These are phyloP conservation scores for Ginglymostoma cirratum DNA, from an alignment of 2,113 vertebrate genomes.

Conservation along the genomic window DNA sequence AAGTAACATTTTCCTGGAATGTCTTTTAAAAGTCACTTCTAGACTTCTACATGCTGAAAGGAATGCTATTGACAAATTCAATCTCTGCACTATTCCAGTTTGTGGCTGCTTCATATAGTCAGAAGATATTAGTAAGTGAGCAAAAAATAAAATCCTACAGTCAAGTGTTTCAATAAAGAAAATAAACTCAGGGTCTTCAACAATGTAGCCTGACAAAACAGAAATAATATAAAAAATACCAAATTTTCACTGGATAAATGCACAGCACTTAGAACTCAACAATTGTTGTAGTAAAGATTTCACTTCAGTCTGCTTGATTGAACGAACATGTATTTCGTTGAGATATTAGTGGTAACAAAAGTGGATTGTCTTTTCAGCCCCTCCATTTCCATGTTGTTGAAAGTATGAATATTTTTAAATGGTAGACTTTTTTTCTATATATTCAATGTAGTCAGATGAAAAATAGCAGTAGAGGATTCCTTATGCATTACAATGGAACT, in stretches of 20 bases:
- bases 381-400: neutral
- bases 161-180: neutral
- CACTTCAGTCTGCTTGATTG: neutral
- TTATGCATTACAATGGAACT: neutral
- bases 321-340: neutral
- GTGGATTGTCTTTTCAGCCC: neutral
- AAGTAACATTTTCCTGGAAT: neutral
- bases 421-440: neutral
- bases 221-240: neutral
- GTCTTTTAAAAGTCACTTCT: slow-evolving; percentile 2
- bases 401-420: neutral
- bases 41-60: neutral
- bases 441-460: neutral
- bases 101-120: neutral
- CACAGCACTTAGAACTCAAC: neutral
- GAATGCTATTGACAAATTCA: neutral
- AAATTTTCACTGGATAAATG: neutral
- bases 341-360: neutral
- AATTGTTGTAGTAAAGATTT: neutral
- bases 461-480: neutral
- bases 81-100: neutral
- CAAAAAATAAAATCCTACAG: neutral
- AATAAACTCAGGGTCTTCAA: slow-evolving; percentile 16
- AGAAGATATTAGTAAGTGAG: neutral
- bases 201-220: neutral